Conservation (phyloP, 2,113 vertebrate genomes). For the Lycocorax pyrrhopterus region DNA sequence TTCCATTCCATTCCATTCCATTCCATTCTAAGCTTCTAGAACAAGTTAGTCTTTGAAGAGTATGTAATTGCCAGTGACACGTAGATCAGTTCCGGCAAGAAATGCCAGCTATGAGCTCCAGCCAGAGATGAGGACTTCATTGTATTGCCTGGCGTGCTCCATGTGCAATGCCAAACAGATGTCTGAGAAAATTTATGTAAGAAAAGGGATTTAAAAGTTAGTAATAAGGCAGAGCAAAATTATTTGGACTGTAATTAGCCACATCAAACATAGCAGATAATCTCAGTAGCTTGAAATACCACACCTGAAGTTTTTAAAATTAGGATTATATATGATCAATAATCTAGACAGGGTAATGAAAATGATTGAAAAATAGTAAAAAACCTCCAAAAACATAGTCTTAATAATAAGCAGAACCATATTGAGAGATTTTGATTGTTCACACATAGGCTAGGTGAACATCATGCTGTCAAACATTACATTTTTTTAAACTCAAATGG, state of each 20-base stretch:
- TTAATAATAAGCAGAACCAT: neutral
- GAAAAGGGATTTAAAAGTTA: neutral
- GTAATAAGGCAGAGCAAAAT: neutral
- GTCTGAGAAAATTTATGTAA: neutral
- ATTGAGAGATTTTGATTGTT: neutral
- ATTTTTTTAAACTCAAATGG: neutral
- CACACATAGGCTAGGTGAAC: neutral
- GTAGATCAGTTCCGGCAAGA: neutral
- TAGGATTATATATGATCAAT: neutral
- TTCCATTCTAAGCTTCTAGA: neutral
- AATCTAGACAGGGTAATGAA: neutral
- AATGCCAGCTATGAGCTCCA: neutral
- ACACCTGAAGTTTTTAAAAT: neutral
- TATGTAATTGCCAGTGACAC: neutral
- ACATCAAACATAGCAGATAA: neutral
- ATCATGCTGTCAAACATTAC: rapidly evolving
- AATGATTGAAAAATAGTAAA: neutral
- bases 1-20: no score
- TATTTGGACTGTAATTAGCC: neutral
- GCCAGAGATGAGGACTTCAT: neutral
- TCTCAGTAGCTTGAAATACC: neutral
- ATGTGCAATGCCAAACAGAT: neutral
- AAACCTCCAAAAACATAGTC: neutral
- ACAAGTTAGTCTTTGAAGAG: neutral
- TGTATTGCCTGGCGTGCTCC: neutral